phyloP scores from a whole-genome alignment of 2,113 vertebrate genomes.

The Prietella phreatophila region DNA sequence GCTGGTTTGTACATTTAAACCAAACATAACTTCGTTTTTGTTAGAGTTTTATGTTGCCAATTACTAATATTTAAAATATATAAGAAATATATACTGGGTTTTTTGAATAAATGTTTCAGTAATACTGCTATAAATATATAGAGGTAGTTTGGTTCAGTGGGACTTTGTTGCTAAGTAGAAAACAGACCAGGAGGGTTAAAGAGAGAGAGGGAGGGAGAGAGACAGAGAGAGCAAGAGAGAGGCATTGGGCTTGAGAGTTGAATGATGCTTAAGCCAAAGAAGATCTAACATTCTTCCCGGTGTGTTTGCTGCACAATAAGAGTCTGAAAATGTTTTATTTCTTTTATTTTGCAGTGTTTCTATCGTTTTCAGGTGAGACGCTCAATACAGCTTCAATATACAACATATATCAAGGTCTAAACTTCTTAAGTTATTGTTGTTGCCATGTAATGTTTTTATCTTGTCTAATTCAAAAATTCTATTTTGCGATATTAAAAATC shows the following conservation, averaged over 20 bases:
- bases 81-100: not conserved
- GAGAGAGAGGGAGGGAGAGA: not conserved
- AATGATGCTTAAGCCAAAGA: not conserved
- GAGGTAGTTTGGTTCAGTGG: not conserved
- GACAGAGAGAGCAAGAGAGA: not conserved
- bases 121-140: not conserved
- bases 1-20: not conserved
- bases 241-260: not conserved
- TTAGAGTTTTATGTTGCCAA: not conserved
- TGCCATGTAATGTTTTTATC: not conserved
- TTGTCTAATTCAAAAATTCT: not conserved
- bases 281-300: not conserved
- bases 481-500: not conserved
- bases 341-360: not conserved
- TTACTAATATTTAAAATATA: not conserved
- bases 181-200: not conserved
- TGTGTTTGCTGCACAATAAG: not conserved
- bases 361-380: not conserved
- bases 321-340: not conserved
- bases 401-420: not conserved
- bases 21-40: too few relatives aligned
- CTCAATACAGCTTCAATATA: not conserved
- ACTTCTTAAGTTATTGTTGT: not conserved
- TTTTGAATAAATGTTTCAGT: not conserved
- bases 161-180: not conserved